Base-by-base conservation (phyloP, 2,888 invertebrate genomes). In the Eutolmus rufibarbis region DNA sequence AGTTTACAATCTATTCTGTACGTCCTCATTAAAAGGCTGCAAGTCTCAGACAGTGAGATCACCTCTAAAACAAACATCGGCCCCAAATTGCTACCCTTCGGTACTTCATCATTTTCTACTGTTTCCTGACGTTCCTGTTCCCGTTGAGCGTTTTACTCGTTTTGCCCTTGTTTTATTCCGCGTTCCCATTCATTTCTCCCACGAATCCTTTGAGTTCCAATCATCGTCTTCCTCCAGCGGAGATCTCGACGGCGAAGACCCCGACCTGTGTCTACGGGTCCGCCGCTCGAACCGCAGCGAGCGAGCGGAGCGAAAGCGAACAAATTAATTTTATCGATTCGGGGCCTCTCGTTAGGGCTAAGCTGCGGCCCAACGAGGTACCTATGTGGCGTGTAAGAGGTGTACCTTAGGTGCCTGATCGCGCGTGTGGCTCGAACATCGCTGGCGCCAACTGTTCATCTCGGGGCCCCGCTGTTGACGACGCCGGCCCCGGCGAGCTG, bases 261-360 rank as follows among this genome's bases (percentile, higher is more conserved):
- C 12, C 43, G 66, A 66, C 28, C 23, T 66, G 28, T 3, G 28
- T 66, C 28, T 66, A 23, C 19, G 23, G 51, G n/a, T 51, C 8
- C 66, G 23, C 8, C 28, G 66, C 23, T 23, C 12, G 28, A 19
- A 51, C n/a, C 7, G 51, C 5, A 46, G 43, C 43, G 43, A 46
- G 43, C 66, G 66, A 51, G 8, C 14, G 28, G 40, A 76, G 28
- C 34, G 85, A 87, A 79, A 86, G 87, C 82, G 84, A 87, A 88
- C 87, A 88, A 88, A 88, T 87, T 88, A 88, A 88, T 88, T 88
- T 88, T 87, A 88, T 87, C 88, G 74, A 87, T 66, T 87, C 51
- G 16, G 66, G 40, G 66, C 66, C 66, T 40, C 66, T 84, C 43
- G 84, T 84, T 84, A 74, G n/a, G 66, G 74, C 40, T 66, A 66